Evolutionary conservation across 2,797 vertebrate genomes (phyloP).

Genomic region (Chiloscyllium punctatum): DNA sequence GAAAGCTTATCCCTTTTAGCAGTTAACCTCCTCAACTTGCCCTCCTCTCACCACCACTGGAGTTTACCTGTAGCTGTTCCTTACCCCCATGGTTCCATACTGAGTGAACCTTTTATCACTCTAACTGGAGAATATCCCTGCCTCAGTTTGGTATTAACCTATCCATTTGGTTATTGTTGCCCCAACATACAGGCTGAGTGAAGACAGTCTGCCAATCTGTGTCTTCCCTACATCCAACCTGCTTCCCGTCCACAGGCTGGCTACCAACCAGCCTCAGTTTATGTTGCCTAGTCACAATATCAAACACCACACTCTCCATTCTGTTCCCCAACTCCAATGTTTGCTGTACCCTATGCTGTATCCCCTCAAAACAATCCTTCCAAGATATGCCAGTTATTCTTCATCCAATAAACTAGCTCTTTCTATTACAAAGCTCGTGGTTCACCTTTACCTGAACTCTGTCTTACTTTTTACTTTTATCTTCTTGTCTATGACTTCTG

Average conservation of each 20-base stretch:
- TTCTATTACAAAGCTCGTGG: not conserved
- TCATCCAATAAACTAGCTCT: not conserved
- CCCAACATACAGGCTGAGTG: not conserved
- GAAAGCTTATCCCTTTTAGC: not conserved
- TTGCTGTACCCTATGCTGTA: not conserved
- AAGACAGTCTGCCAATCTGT: not conserved
- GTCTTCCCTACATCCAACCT: not conserved
- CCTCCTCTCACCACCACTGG: not conserved
- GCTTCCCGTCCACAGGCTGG: not conserved
- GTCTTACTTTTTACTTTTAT: too few relatives aligned
- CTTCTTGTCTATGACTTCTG: too few relatives aligned
- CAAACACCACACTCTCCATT: not conserved
- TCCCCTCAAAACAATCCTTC: not conserved
- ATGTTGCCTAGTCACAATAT: not conserved
- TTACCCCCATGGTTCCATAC: not conserved
- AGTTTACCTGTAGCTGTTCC: not conserved
- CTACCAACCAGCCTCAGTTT: not conserved
- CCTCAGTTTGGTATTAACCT: not conserved
- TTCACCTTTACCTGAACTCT: not conserved
- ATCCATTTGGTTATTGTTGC: not conserved
- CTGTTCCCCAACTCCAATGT: not conserved
- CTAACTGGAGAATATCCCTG: not conserved
- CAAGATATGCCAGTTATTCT: not conserved
- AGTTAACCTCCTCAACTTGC: not conserved
- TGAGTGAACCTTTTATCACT: not conserved